Percentiles rank a stretch among this genome's conserved stretches.
Conservation (phyloP, 2,888 invertebrate genomes). For the Agriopis aurantiaria region DNA sequence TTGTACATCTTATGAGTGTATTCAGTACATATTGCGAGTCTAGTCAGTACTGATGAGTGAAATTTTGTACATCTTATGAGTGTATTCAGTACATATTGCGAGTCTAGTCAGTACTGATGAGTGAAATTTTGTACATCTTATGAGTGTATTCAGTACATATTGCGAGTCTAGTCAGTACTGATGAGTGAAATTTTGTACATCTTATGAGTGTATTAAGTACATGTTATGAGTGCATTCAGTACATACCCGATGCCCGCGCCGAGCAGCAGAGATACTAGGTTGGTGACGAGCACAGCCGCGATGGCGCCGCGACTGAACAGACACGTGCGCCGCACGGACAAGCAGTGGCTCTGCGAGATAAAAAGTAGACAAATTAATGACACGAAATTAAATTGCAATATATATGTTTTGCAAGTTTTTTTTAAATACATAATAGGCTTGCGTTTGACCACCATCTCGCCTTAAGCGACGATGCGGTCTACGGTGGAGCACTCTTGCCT, state of each 20-base stretch:
- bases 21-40: neutral
- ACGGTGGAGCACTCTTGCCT: too few relatives aligned
- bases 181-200: neutral
- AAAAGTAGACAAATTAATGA: neutral
- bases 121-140: neutral
- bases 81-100: neutral
- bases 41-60: neutral
- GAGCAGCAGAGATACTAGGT: conserved; percentile 94
- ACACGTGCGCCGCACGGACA: conserved; percentile 87
- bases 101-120: neutral
- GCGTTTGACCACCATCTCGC: too few relatives aligned
- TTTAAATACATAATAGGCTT: too few relatives aligned
- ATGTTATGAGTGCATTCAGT: neutral
- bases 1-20: neutral
- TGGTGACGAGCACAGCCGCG: conserved; percentile 95
- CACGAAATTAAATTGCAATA: too few relatives aligned
- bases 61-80: neutral
- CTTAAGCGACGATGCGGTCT: too few relatives aligned
- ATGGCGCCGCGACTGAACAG: conserved; percentile 96
- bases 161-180: neutral
- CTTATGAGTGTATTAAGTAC: neutral
- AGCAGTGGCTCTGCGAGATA: conserved; percentile 68
- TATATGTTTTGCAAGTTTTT: too few relatives aligned
- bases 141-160: neutral
- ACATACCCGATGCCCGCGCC: conserved; percentile 96